Percentiles rank a stretch among this genome's conserved stretches.
These are phyloP conservation scores for Tangara arthus DNA, from an alignment of 2,797 vertebrate genomes.

Conservation along the genomic window DNA sequence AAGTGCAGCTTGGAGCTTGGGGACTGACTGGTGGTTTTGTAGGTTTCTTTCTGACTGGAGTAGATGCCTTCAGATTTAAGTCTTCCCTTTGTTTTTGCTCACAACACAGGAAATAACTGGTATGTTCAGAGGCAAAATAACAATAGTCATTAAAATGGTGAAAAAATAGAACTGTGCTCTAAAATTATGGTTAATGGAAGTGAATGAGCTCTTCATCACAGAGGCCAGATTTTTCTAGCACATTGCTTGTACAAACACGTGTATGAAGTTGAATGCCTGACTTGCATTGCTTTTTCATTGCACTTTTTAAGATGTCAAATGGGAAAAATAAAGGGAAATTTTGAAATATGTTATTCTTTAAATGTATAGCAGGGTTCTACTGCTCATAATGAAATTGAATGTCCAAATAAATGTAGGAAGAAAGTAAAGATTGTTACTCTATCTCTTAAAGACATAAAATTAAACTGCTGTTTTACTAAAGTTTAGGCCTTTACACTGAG, in stretches of 20 bases:
- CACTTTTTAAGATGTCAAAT: neutral
- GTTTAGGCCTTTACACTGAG: neutral
- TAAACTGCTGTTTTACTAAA: neutral
- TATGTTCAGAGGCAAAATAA: neutral
- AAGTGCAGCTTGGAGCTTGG: neutral
- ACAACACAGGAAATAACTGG: neutral
- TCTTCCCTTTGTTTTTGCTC: neutral
- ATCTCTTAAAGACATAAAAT: neutral
- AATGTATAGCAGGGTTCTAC: neutral
- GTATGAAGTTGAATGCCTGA: neutral
- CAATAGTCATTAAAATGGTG: neutral
- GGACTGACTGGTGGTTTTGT: neutral
- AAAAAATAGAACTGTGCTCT: neutral
- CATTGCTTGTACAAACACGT: neutral
- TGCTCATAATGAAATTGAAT: neutral
- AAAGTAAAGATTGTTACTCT: neutral
- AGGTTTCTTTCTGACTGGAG: neutral
- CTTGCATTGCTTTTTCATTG: neutral
- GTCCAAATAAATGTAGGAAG: neutral
- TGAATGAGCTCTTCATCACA: neutral
- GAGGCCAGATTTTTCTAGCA: neutral
- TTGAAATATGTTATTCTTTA: neutral
- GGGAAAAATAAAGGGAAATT: neutral
- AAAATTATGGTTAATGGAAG: neutral
- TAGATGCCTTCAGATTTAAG: neutral